Conservation (phyloP, 2,113 vertebrate species). For the Aleadryas rufinucha region DNA sequence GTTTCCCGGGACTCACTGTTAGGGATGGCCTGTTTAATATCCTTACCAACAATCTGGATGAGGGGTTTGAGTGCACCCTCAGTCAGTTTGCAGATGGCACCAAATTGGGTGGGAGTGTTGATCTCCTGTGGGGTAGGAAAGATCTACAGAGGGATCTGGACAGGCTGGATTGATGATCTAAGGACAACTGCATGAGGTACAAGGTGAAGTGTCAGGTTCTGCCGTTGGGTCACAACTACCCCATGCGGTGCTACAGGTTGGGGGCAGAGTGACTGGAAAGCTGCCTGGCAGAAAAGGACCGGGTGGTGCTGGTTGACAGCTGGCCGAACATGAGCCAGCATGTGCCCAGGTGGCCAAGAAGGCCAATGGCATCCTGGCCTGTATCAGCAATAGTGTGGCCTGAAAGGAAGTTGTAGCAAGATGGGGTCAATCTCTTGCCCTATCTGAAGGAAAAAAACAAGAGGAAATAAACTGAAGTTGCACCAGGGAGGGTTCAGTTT, state of each 20-base stretch:
- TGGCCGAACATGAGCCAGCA: fast-evolving
- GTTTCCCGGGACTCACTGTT: neutral
- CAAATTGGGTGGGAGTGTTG: neutral
- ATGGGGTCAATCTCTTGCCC: neutral
- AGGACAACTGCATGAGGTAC: neutral
- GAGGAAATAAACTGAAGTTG: neutral
- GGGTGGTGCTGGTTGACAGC: neutral
- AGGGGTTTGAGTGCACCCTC: neutral
- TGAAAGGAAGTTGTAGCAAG: neutral
- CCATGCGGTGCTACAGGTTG: neutral
- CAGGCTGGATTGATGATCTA: neutral
- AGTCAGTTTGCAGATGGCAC: neutral
- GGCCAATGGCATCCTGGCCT: neutral
- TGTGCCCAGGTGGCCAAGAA: neutral
- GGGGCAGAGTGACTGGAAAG: neutral
- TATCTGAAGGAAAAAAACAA: neutral
- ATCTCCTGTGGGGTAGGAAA: neutral
- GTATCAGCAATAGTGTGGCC: neutral
- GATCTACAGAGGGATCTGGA: neutral
- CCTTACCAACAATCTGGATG: neutral
- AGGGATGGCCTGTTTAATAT: neutral
- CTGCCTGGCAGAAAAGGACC: neutral
- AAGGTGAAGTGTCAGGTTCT: neutral
- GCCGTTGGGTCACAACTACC: neutral
- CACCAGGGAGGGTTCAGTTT: neutral